Conservation (phyloP, 2,888 invertebrate species). For the Nephrocerus scutellatus region DNA sequence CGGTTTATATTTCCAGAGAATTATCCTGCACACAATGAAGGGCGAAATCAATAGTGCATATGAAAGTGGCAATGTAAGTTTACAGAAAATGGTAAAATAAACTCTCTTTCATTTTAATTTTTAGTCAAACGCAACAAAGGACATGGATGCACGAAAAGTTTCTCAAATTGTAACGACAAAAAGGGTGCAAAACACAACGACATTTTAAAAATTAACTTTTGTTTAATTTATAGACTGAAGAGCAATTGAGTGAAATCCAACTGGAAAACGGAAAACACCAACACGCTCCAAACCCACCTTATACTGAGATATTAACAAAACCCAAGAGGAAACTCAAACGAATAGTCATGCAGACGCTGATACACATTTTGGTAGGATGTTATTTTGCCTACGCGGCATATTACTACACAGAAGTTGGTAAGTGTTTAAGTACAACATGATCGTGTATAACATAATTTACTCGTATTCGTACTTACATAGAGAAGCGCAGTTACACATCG, state of each 20-base stretch:
- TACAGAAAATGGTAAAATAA: not conserved
- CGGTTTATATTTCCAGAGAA: no score
- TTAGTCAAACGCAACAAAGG: no score
- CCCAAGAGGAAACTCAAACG: slow-evolving; percentile 21
- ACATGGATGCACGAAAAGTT: no score
- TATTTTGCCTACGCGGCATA: slow-evolving; percentile 44
- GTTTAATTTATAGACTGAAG: no score
- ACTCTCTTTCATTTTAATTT: no score
- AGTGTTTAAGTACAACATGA: slow-evolving; percentile 11
- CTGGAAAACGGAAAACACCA: slow-evolving; percentile 11
- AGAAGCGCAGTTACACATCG: slow-evolving; percentile 5
- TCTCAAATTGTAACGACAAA: no score
- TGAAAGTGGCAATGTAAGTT: slow-evolving; percentile 32
- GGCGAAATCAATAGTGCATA: slow-evolving; percentile 32
- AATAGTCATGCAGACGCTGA: no score
- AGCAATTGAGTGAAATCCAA: no score
- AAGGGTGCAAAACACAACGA: no score
- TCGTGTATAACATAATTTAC: not conserved
- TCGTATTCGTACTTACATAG: not conserved
- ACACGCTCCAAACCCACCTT: not conserved
- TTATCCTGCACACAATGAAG: slow-evolving; percentile 21
- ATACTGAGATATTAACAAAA: slow-evolving; percentile 10
- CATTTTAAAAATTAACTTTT: no score
- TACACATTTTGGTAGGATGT: slow-evolving; percentile 32
- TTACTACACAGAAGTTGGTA: slow-evolving; percentile 35